Percentiles rank a stretch among this genome's conserved stretches.
These are phyloP conservation scores for Phodopus roborovskii DNA, from an alignment of 2,113 vertebrate genomes.

Conservation along the genomic window DNA sequence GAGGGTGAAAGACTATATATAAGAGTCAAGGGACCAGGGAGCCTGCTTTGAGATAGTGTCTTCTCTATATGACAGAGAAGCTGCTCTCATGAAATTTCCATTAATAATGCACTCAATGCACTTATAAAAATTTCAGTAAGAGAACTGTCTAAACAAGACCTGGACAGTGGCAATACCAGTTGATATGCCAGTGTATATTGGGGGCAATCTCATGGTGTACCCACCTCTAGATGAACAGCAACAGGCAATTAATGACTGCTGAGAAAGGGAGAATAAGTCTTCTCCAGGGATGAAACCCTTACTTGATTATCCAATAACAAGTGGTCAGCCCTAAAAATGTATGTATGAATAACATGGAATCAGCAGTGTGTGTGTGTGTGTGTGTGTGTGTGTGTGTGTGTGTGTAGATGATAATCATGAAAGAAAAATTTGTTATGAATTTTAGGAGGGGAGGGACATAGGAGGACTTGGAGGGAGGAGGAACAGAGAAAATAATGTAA, in stretches of 20 bases:
- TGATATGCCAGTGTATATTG: background rate
- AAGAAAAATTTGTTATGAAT: background rate
- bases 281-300: background rate
- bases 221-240: background rate
- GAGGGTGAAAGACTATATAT: background rate
- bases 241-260: background rate
- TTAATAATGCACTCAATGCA: background rate
- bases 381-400: background rate
- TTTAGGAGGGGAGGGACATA: background rate
- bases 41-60: background rate
- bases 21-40: background rate
- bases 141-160: background rate
- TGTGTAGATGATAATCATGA: background rate
- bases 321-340: background rate
- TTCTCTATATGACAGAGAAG: background rate
- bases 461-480: background rate
- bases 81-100: background rate
- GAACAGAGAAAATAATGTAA: background rate
- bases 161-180: background rate
- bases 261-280: background rate
- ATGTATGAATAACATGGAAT: background rate
- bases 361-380: background rate
- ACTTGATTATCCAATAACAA: background rate
- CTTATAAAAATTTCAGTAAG: background rate
- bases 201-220: background rate